phyloP scores from a whole-genome alignment of 2,113 vertebrate species.

The Lampris megalopsis region DNA sequence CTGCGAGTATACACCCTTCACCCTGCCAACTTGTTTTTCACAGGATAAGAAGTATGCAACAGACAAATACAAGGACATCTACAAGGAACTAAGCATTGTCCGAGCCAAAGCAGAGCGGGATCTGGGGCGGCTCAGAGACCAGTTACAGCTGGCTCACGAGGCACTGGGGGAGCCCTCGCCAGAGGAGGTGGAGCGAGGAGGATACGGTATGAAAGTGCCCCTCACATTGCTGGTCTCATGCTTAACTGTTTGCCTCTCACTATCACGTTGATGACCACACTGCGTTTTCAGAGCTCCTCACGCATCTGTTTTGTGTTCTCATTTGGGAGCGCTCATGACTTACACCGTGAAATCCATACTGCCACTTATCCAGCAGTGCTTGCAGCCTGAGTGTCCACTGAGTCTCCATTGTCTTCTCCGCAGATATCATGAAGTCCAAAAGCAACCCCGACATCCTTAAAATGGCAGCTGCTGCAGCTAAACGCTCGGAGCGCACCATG shows the following conservation, averaged over 20 bases:
- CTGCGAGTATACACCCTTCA: no score
- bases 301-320: no score
- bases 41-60: constrained; percentile 87
- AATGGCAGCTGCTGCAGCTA: constrained; percentile 85
- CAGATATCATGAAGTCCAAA: constrained; percentile 89
- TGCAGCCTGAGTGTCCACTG: not conserved
- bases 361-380: not conserved
- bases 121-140: constrained; percentile 81
- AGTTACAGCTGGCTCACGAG: constrained; percentile 86
- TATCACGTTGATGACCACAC: no score
- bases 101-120: constrained; percentile 86
- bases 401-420: constrained; percentile 10
- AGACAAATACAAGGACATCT: constrained; percentile 89
- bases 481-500: constrained; percentile 84
- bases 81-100: constrained; percentile 87
- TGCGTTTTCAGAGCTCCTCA: no score
- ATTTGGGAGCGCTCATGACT: no score
- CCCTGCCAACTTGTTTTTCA: not conserved
- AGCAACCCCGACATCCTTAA: constrained; percentile 88
- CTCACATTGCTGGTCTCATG: not conserved
- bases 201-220: constrained; percentile 75
- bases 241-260: no score
- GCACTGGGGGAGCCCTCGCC: constrained; percentile 81
- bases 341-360: not conserved
- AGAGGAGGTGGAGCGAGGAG: constrained; percentile 81